A percentile compares a stretch with the other conserved stretches of the same genome.
phyloP scores from a whole-genome alignment of 2,113 vertebrate genomes.

The Ascaphus truei region DNA sequence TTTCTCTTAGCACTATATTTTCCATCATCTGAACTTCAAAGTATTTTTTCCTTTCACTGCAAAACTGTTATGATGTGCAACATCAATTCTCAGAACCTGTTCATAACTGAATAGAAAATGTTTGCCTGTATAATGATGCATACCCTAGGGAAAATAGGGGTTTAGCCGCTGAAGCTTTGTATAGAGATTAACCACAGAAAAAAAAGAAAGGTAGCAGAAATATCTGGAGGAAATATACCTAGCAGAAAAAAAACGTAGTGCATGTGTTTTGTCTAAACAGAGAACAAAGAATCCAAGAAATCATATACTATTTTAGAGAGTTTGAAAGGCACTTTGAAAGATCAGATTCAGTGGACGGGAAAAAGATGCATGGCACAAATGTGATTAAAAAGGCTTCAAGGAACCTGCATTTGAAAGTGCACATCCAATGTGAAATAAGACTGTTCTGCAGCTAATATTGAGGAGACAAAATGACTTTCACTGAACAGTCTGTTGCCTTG shows the following conservation, averaged over 20 bases:
- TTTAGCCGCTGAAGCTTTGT: neutral
- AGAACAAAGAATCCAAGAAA: slow-evolving; percentile 13
- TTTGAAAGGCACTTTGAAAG: slow-evolving; percentile 28
- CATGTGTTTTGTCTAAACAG: slow-evolving; percentile 1
- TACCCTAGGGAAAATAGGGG: slow-evolving; percentile 2
- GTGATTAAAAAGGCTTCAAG: slow-evolving; percentile 33
- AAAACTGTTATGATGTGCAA: slow-evolving; percentile 30
- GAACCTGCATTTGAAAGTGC: neutral
- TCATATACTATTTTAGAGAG: slow-evolving; percentile 6
- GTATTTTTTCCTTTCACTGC: slow-evolving; percentile 23
- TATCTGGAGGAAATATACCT: slow-evolving; percentile 8
- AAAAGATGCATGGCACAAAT: neutral
- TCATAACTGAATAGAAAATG: slow-evolving; percentile 32
- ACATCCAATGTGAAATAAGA: slow-evolving; percentile 5
- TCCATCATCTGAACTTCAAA: slow-evolving; percentile 25
- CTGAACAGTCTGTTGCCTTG: slow-evolving; percentile 26
- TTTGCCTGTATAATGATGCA: slow-evolving; percentile 35
- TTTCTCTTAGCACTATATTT: neutral
- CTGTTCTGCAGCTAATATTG: slow-evolving; percentile 8
- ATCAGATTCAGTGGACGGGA: slow-evolving; percentile 19
- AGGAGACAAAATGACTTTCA: slow-evolving; percentile 25
- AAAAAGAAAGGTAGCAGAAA: slow-evolving; percentile 2
- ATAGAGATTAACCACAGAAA: slow-evolving; percentile 8
- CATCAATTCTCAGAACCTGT: slow-evolving; percentile 33
- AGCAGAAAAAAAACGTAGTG: neutral